Base-by-base conservation (phyloP, 2,113 vertebrate species). In the Podarcis muralis region DNA sequence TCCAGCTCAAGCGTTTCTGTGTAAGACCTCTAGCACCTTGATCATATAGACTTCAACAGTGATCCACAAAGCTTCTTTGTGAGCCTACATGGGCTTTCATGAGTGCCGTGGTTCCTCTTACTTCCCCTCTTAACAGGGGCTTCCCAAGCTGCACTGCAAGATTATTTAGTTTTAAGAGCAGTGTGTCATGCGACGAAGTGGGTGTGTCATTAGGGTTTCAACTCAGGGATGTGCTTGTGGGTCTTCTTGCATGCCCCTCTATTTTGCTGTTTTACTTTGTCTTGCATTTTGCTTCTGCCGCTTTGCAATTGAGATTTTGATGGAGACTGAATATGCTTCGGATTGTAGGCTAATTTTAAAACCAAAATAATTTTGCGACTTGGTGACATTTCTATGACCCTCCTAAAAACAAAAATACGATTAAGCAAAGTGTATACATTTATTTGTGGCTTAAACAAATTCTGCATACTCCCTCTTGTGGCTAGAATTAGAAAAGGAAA, bases 341-440 rank as follows among this genome's bases (percentile, higher is more conserved):
- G 48, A 13, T n/a, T 74, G 37, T 20, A 76, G 72, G 48, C 53
- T 0, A 0, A 76, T 1, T 8, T 12, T 86, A 89, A 90, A 48
- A 27, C 18, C 8, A 2, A 30, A 71, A 18, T 40, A 53, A 13
- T 88, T 35, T 53, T 82, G 69, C 57, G 40, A 30, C 20, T 76
- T 68, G 37, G 25, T 32, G 79, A 16, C 40, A 59, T 30, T 85
- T 37, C 86, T 90, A 59, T 71, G 71, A 86, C 40, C 32, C 12
- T 83, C 20, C 40, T 25, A 35, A 76, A 35, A 32, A 7, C 40
- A 4, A 84, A 12, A 53, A 57, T 16, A 69, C 13, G 22, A 23
- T 43, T 9, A 0, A 0, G 59, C 30, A 22, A 25, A 0, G 0
- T 16, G 59, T 62, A 62, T 53, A 53, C 11, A 53, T 62, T 30